phyloP scores from a whole-genome alignment of 1,140 invertebrate species.

The Caerostris extrusa region DNA sequence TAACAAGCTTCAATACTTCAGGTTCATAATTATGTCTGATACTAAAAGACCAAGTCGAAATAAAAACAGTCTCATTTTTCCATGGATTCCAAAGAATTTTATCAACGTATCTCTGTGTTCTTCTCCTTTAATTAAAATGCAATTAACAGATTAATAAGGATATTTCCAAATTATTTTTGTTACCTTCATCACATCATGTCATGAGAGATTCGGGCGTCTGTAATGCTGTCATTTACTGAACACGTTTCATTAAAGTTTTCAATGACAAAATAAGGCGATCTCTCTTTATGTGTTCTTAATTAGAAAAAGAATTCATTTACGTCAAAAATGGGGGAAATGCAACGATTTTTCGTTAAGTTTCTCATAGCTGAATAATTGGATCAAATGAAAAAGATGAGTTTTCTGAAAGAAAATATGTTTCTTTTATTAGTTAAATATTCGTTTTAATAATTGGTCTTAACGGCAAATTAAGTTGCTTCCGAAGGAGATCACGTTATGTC shows the following conservation, averaged over 20 bases:
- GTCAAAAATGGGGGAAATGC: background rate
- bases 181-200: background rate
- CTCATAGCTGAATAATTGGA: constrained; percentile 3
- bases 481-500: background rate
- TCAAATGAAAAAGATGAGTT: background rate
- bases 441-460: background rate
- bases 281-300: background rate
- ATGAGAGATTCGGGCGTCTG: background rate
- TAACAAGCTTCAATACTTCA: constrained; percentile 14
- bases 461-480: background rate
- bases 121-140: constrained; percentile 40
- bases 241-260: constrained; percentile 11
- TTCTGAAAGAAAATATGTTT: background rate
- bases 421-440: background rate
- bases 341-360: constrained; percentile 49
- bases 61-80: background rate
- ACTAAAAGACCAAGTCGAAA: background rate
- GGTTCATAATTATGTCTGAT: background rate
- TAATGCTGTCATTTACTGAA: background rate
- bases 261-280: background rate
- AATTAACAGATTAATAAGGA: constrained; percentile 48
- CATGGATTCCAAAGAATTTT: background rate
- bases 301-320: constrained; percentile 9
- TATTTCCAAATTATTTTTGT: background rate
- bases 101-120: background rate